Base-by-base conservation (phyloP, 2,113 vertebrate species). In the Toxotes chatareus region DNA sequence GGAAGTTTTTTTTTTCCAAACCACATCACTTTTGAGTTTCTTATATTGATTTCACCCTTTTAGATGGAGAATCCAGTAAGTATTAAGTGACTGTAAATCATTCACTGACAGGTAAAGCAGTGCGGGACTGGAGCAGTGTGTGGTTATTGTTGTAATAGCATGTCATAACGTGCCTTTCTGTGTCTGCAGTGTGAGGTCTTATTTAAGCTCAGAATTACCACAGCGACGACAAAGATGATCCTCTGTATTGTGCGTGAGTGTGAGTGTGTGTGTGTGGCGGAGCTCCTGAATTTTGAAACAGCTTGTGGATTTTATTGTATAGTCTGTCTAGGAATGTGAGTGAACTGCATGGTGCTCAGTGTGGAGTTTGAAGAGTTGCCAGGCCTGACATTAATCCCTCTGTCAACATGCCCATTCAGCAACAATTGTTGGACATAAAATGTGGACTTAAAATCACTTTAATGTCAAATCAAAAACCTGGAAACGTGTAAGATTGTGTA, bases 41-140 rank as follows among this genome's bases (percentile, higher is more conserved):
- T 82, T 27, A 12, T 31, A 73, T 23, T 46, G 68, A 74, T 92
- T 77, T 86, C 51, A 68, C 85, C 64, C 51, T 83, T 92, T 73
- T 88, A 93, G 93, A 80, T 94, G 86, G 92, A 93, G 86, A 23
- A 90, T 0, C 65, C 91, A 73, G 93, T 94, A 88, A 93, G 92
- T 93, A 94, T 84, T 76, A 86, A 67, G 42, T 60, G 77, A 84
- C 61, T 65, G 67, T 91, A 77, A 81, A 82, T 79, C 49, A 34
- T 72, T 87, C 40, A 59, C 10, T 2, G 73, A 21, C 83, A 93
- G 90, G 92, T 92, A 93, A 86, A 87, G 69, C 73, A 1, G 70
- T 23, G 63, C 56, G 0, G 60, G 46, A 8, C 61, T 1, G 69
- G 27, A 65, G 64, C 68, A 0, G 66, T 44, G 88, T 86, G 82